These are phyloP conservation scores for Drosophila rubida DNA, from an alignment of 2,888 invertebrate genomes.

Conservation along the genomic window DNA sequence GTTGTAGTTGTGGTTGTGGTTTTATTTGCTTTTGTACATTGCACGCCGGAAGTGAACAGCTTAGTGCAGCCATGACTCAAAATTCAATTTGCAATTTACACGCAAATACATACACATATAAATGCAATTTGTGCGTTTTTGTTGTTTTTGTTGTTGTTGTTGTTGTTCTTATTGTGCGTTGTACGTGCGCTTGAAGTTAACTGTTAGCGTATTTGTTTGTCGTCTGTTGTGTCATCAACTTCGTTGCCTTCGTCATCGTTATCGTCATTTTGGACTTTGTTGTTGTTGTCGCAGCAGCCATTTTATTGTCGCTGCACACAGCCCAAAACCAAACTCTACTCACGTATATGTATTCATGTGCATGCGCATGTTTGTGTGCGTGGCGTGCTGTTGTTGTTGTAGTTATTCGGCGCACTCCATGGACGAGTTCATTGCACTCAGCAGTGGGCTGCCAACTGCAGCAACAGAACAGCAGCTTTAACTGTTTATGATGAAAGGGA, in stretches of 20 bases:
- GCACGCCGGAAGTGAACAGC: constrained; percentile 47
- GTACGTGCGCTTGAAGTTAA: constrained; percentile 15
- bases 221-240: constrained; percentile 20
- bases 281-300: not conserved
- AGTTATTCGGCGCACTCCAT: constrained; percentile 14
- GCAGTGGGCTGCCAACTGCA: constrained; percentile 18
- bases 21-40: not conserved
- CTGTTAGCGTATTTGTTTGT: constrained; percentile 16
- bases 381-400: not conserved
- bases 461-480: constrained; percentile 18
- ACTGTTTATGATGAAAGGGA: constrained; percentile 27
- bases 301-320: constrained; percentile 4
- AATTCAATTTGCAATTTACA: constrained; percentile 21
- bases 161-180: not conserved
- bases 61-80: constrained; percentile 32
- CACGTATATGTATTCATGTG: not conserved
- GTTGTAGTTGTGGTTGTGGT: not conserved
- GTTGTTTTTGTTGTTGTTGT: not conserved
- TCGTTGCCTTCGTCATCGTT: constrained; percentile 32
- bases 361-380: not conserved
- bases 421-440: constrained; percentile 61
- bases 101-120: not conserved
- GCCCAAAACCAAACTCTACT: constrained; percentile 2
- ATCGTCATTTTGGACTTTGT: constrained; percentile 10
- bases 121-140: constrained; percentile 1